Evolutionary conservation across 2,797 vertebrate species (phyloP), one percentile per base, ranked within the genome.

Genomic region (Tragopan temminckii): DNA sequence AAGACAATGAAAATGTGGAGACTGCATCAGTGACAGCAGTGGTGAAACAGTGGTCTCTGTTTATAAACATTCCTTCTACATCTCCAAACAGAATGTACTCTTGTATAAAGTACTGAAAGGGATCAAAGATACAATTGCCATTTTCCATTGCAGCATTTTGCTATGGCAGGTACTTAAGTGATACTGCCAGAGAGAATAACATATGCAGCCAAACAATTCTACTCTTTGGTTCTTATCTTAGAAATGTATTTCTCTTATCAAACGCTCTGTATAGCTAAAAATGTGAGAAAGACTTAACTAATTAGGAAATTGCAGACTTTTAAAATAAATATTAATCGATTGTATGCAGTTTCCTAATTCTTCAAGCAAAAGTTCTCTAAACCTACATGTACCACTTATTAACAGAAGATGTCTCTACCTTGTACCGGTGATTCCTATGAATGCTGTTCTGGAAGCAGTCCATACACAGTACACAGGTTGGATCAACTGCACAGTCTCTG

Each of bases 401-500:
- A 69, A 79, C 21, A 4, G 2, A 42, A 46, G 8, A 77, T 59
- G 88, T 91, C 88, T 93, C 91, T 98, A 99, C 99, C 99, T 99
- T 99, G 96, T 99, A 99, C 58, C 99, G 98, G 96, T 99, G 99
- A 89, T 98, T 98, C 98, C 98, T 99, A 98, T 99, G 99, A 92
- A 99, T 98, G 88, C 99, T 99, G 9, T 98, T 98, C 97, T 99
- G 99, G 98, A 99, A 99, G 97, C 99, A 99, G 97, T 99, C 98
- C 98, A 99, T 99, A 97, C 99, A 99, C 48, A 99, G 98, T 16
- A 99, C 99, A 98, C 99, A 99, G 11, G 99, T 99, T 88, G 99
- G 99, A 97, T 99, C 99, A 97, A 99, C 99, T 85, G 99, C 99
- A 97, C 99, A 99, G 93, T 99, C 99, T 96, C 99, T 99, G 98